These are phyloP conservation scores for Heliconius ismenius DNA, from an alignment of 2,888 invertebrate species.

Conservation along the genomic window DNA sequence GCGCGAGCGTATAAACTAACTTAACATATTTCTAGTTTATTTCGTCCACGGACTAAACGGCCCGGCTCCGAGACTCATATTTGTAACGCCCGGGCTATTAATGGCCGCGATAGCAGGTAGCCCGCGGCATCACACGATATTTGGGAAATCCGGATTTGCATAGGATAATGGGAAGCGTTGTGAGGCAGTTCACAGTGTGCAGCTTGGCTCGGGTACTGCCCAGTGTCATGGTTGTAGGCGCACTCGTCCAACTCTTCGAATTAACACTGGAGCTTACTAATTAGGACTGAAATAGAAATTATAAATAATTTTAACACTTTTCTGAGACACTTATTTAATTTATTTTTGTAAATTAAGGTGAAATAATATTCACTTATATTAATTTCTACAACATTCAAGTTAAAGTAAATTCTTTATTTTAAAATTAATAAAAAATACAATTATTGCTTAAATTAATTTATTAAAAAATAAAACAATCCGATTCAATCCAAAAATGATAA, in stretches of 20 bases:
- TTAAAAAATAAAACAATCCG: not conserved
- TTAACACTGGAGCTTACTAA: not conserved
- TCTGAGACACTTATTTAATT: no score
- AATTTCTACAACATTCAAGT: no score
- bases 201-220: constrained; percentile 43
- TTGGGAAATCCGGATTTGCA: constrained; percentile 80
- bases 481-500: constrained; percentile 13
- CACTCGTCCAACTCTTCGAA: not conserved
- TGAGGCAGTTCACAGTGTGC: constrained; percentile 59
- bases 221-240: constrained; percentile 3
- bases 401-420: not conserved
- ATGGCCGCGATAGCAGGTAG: constrained; percentile 76
- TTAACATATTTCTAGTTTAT: constrained; percentile 69
- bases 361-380: no score
- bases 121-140: constrained; percentile 75
- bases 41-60: constrained; percentile 69
- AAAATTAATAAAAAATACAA: not conserved
- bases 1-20: constrained; percentile 50
- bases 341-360: no score
- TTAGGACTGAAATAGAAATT: not conserved
- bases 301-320: not conserved
- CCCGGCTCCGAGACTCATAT: constrained; percentile 62
- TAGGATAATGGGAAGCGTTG: constrained; percentile 71
- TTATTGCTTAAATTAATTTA: not conserved
- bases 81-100: constrained; percentile 75